A percentile compares a stretch with the other conserved stretches of the same genome.
Evolutionary conservation across 2,797 vertebrate species (phyloP).

Genomic region (Leptodactylus fallax): DNA sequence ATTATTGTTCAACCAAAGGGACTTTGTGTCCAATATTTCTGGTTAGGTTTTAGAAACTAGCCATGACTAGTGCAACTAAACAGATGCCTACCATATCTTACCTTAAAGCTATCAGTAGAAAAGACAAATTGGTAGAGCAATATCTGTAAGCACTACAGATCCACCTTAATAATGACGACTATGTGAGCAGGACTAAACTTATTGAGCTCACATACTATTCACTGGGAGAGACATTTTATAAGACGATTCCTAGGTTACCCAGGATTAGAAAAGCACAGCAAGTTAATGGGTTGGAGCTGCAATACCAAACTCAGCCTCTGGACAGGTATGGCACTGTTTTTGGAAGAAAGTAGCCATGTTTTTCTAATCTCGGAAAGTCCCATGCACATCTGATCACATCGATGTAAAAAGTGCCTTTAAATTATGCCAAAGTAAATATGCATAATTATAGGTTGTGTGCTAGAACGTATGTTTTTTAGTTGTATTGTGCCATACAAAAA

Average conservation of each 20-base stretch:
- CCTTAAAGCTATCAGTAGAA: not conserved
- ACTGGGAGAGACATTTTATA: not conserved
- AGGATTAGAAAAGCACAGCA: not conserved
- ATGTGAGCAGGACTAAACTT: not conserved
- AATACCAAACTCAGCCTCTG: not conserved
- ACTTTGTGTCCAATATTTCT: not conserved
- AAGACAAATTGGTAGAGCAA: conserved; percentile 9
- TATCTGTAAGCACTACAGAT: conserved; percentile 10
- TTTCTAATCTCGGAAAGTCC: not conserved
- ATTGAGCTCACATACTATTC: not conserved
- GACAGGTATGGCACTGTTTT: not conserved
- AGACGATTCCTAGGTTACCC: not conserved
- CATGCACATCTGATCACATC: not conserved
- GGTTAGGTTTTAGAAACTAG: conserved; percentile 48
- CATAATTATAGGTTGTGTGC: conserved; percentile 12
- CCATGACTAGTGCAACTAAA: not conserved
- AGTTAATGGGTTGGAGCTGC: too few relatives aligned
- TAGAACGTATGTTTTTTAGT: conserved; percentile 24
- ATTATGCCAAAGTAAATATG: conserved; percentile 48
- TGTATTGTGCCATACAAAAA: conserved; percentile 51
- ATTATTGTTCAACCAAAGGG: not conserved
- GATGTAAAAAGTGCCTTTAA: conserved; percentile 23
- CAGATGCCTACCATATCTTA: not conserved
- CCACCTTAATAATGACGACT: not conserved
- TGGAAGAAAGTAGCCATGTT: not conserved